These are phyloP conservation scores for Agonopterix alstromeriana DNA, from an alignment of 2,888 invertebrate species.

Conservation along the genomic window DNA sequence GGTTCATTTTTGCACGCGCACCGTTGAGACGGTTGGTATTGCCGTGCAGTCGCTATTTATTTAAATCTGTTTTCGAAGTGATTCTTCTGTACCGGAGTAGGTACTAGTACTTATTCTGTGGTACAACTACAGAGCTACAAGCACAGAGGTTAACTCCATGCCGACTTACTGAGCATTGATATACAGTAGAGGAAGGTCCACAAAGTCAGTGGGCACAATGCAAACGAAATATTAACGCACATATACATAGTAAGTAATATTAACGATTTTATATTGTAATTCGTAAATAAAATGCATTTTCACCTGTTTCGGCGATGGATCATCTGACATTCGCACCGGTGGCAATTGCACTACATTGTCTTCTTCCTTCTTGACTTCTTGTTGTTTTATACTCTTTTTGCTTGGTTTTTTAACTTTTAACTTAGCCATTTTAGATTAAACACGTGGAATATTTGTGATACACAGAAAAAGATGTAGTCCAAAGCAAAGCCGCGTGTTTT, in stretches of 20 bases:
- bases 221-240: not conserved
- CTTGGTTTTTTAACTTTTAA: conserved; percentile 48
- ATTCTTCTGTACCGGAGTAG: too few relatives aligned
- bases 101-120: too few relatives aligned
- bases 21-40: too few relatives aligned
- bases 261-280: not conserved
- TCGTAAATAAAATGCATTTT: not conserved
- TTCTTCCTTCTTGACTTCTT: conserved; percentile 41
- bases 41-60: too few relatives aligned
- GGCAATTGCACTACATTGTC: conserved; percentile 62
- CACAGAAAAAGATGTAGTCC: too few relatives aligned
- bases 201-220: not conserved
- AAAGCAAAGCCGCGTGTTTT: too few relatives aligned
- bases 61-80: too few relatives aligned
- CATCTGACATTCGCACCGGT: conserved; percentile 82
- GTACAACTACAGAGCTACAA: too few relatives aligned
- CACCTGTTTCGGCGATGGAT: conserved; percentile 83
- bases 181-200: not conserved
- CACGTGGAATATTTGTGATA: not conserved
- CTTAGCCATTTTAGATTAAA: conserved; percentile 42
- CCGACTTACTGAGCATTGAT: not conserved
- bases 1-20: too few relatives aligned
- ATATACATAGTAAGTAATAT: not conserved
- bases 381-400: conserved; percentile 49
- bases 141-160: too few relatives aligned